Conservation (phyloP, 2,888 invertebrate genomes). For the Oxystoma pomonae region DNA sequence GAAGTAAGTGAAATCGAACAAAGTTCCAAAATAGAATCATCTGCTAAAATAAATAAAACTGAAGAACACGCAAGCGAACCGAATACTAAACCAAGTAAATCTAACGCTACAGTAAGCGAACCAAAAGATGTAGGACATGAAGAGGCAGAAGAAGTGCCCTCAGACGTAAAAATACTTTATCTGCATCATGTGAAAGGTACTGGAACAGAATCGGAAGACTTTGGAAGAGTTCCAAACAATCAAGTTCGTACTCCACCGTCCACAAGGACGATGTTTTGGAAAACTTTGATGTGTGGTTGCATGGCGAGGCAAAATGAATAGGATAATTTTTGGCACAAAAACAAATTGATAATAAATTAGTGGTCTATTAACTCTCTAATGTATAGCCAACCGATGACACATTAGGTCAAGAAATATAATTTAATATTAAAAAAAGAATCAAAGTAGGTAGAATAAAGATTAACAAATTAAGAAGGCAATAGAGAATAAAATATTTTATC, state of each 20-base stretch:
- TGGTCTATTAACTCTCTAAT: no score
- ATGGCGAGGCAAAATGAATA: constrained; percentile 3
- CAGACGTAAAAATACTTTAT: constrained; percentile 20
- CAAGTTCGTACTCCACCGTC: constrained; percentile 2
- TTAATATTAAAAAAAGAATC: no score
- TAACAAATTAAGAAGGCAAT: no score
- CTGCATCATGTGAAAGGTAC: constrained; percentile 19
- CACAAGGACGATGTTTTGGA: constrained; percentile 7
- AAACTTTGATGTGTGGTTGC: constrained; percentile 15
- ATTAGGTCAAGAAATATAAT: no score
- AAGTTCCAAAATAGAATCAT: background rate
- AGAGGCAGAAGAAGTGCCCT: constrained; percentile 2
- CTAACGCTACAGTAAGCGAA: background rate
- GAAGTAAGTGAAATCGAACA: background rate
- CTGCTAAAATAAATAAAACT: background rate
- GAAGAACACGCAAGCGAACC: background rate
- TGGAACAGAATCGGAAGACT: constrained; percentile 20
- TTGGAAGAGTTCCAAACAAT: constrained; percentile 6
- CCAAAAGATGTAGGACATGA: background rate
- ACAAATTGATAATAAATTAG: no score
- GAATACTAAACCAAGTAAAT: background rate
- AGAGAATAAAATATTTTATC: no score
- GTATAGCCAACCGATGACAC: no score
- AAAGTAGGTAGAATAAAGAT: no score
- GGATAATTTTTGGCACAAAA: background rate